Conservation (phyloP, 2,113 vertebrate genomes). For the Anas platyrhynchos region DNA sequence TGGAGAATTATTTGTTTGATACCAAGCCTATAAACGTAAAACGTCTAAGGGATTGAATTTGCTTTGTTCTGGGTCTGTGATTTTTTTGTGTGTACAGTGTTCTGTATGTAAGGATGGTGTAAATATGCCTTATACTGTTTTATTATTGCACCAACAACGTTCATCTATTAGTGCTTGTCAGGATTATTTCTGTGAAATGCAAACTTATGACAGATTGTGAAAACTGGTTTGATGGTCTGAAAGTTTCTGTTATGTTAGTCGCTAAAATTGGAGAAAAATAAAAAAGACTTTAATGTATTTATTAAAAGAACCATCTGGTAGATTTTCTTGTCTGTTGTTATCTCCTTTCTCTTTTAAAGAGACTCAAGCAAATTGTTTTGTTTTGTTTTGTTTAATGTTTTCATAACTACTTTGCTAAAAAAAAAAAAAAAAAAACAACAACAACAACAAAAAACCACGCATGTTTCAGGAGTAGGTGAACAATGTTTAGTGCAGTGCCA, state of each 20-base stretch:
- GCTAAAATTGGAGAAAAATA: constrained; percentile 70
- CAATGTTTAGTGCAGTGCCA: not conserved
- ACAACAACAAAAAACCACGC: not conserved
- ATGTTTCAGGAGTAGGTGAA: not conserved
- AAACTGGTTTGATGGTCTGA: constrained; percentile 73
- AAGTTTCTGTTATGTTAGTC: constrained; percentile 77
- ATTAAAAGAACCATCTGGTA: constrained; percentile 74
- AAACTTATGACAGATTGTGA: constrained; percentile 74
- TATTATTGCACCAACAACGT: constrained; percentile 68
- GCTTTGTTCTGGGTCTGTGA: constrained; percentile 74
- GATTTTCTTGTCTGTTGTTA: constrained; percentile 48
- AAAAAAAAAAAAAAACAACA: not conserved
- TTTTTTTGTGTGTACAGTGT: constrained; percentile 78
- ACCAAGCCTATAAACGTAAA: constrained; percentile 67
- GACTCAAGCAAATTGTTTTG: not conserved
- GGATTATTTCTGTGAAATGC: constrained; percentile 79
- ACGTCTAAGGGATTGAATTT: constrained; percentile 65
- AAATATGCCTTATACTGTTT: constrained; percentile 81
- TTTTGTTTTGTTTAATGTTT: constrained; percentile 12
- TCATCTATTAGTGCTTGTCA: constrained; percentile 77
- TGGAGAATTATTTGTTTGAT: constrained; percentile 73
- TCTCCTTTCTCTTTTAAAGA: constrained; percentile 17
- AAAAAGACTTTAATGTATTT: constrained; percentile 78
- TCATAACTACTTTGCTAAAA: not conserved
- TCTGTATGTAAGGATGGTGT: constrained; percentile 78